Percentiles rank a stretch among this genome's conserved stretches.
These are phyloP conservation scores for Aphelocoma coerulescens DNA, from an alignment of 2,113 vertebrate genomes.

Conservation along the genomic window DNA sequence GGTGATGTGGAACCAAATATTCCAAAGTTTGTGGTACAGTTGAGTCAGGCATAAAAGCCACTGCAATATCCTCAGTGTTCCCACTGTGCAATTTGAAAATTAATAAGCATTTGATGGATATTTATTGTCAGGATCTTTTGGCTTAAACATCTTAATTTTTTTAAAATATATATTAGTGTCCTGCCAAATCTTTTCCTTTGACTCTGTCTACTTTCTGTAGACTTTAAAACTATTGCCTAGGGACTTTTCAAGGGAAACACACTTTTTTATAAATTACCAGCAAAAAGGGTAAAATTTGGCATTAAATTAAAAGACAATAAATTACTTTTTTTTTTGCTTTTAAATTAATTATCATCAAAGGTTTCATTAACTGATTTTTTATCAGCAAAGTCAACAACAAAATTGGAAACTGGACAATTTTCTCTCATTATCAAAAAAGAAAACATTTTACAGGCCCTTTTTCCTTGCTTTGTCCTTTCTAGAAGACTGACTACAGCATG, in stretches of 20 bases:
- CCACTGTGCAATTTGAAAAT: not conserved
- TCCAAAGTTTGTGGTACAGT: not conserved
- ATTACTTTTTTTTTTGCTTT: conserved; percentile 26
- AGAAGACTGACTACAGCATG: not conserved
- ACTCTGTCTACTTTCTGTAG: not conserved
- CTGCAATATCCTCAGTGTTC: not conserved
- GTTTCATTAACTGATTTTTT: conserved; percentile 67
- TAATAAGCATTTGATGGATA: not conserved
- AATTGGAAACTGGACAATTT: conserved; percentile 64
- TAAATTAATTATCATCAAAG: conserved; percentile 69
- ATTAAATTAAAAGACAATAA: conserved; percentile 55
- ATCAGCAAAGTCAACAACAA: conserved; percentile 54
- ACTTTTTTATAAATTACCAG: conserved; percentile 2
- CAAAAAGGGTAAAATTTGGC: conserved; percentile 55
- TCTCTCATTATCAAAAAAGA: conserved; percentile 45
- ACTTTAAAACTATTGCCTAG: conserved; percentile 13
- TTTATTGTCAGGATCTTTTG: conserved; percentile 16
- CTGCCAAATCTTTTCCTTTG: conserved; percentile 45
- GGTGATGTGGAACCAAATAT: not conserved
- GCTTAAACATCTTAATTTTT: not conserved
- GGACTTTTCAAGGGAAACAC: conserved; percentile 24
- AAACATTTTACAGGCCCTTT: conserved; percentile 20
- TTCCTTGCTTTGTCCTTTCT: conserved; percentile 8
- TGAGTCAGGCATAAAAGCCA: not conserved
- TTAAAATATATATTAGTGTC: not conserved